Conservation (phyloP, 2,797 vertebrate genomes). For the Leptatherina wallacei region DNA sequence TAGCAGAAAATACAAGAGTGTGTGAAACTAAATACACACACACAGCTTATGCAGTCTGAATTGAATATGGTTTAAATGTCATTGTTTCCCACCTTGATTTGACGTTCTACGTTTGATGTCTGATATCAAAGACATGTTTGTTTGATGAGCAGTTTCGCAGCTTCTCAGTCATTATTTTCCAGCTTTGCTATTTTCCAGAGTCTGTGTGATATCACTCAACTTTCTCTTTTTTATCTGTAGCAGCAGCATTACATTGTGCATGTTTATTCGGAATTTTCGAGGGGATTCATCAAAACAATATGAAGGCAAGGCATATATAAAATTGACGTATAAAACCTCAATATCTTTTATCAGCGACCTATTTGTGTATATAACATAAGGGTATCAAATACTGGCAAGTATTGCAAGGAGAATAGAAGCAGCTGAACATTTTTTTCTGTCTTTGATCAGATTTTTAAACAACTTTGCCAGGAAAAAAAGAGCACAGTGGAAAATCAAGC, state of each 20-base stretch:
- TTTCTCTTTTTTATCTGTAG: slow-evolving; percentile 11
- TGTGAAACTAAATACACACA: neutral
- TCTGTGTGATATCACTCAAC: slow-evolving; percentile 9
- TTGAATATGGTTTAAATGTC: slow-evolving; percentile 27
- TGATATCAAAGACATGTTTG: slow-evolving; percentile 42
- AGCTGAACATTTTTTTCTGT: slow-evolving; percentile 1
- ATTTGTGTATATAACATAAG: neutral
- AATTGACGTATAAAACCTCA: neutral
- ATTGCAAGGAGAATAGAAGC: slow-evolving; percentile 1
- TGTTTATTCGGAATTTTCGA: neutral
- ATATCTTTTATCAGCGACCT: neutral
- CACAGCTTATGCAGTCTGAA: slow-evolving; percentile 3
- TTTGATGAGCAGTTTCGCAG: slow-evolving; percentile 15
- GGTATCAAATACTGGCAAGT: neutral
- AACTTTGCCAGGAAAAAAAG: neutral
- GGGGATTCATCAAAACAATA: neutral
- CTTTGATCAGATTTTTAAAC: slow-evolving; percentile 11
- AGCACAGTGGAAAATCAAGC: neutral
- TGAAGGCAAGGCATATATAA: neutral
- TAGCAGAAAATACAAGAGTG: slow-evolving; percentile 27
- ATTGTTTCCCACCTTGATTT: slow-evolving; percentile 34
- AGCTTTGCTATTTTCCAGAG: slow-evolving; percentile 9
- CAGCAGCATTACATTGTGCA: neutral
- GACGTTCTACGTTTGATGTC: neutral
- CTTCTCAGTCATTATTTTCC: slow-evolving; percentile 28